Percentiles rank a stretch among this genome's conserved stretches.
Evolutionary conservation across 2,888 invertebrate species (phyloP).

Genomic region (Sycophila texana): DNA sequence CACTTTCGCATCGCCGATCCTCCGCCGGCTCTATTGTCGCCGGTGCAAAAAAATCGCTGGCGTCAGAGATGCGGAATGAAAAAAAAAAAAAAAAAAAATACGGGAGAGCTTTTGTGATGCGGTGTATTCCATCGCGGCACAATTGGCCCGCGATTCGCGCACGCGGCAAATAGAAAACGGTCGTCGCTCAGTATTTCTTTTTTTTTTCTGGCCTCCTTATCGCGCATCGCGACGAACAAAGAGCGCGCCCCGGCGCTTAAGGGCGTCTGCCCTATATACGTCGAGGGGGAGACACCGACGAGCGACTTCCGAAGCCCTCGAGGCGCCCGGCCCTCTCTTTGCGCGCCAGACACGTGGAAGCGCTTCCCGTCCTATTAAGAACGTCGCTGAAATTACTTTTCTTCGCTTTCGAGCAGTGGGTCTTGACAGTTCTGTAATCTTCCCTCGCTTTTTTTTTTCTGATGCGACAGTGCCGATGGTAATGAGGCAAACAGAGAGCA

Average conservation of each 20-base stretch:
- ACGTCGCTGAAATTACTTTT: slow-evolving; percentile 21
- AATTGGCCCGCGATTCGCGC: not conserved
- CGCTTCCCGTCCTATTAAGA: slow-evolving; percentile 27
- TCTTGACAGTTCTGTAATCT: not conserved
- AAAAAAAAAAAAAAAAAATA: not conserved
- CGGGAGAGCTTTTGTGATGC: too few relatives aligned
- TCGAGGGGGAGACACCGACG: not conserved
- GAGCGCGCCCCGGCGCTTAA: slow-evolving; percentile 10
- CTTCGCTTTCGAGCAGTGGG: not conserved
- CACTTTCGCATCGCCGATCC: slow-evolving; percentile 1
- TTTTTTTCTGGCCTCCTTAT: slow-evolving; percentile 19
- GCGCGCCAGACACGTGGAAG: slow-evolving; percentile 4
- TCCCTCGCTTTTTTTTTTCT: not conserved
- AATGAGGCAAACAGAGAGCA: too few relatives aligned
- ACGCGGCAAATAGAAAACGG: slow-evolving; percentile 7
- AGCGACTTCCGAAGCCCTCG: slow-evolving; percentile 24
- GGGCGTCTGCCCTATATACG: not conserved
- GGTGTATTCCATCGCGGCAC: too few relatives aligned
- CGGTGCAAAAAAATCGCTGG: not conserved
- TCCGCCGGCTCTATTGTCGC: not conserved
- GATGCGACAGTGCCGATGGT: too few relatives aligned
- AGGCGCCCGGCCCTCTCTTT: slow-evolving; percentile 8
- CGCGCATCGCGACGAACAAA: slow-evolving; percentile 13
- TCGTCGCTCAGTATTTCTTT: slow-evolving; percentile 29
- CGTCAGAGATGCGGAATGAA: slow-evolving; percentile 3